These are phyloP conservation scores for Anthrax anthrax DNA, from an alignment of 2,888 invertebrate species.

Conservation along the genomic window DNA sequence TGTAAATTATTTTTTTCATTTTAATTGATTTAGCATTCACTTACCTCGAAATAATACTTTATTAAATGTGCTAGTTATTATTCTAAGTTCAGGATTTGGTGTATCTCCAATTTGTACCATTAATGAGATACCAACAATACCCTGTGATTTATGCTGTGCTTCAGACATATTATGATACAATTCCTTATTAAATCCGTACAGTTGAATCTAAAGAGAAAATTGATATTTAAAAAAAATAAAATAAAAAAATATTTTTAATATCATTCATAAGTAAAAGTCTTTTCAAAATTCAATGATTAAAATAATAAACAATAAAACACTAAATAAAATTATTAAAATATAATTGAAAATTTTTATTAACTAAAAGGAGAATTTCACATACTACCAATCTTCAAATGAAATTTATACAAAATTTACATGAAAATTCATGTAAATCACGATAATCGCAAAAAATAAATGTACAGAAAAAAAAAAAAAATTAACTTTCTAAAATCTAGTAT, in stretches of 20 bases:
- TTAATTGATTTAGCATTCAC: conserved; percentile 17
- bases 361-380: too few species aligned
- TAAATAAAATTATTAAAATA: neutral
- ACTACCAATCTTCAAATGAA: too few species aligned
- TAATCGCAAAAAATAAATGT: too few species aligned
- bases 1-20: too few species aligned
- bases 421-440: too few species aligned
- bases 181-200: conserved; percentile 94
- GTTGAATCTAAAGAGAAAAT: conserved; percentile 62
- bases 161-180: conserved; percentile 93
- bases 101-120: conserved; percentile 88
- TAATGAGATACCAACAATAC: conserved; percentile 84
- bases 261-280: conserved; percentile 5
- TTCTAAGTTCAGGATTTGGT: conserved; percentile 70
- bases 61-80: conserved; percentile 76
- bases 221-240: conserved; percentile 10
- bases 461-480: too few species aligned
- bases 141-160: conserved; percentile 92
- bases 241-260: neutral
- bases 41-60: conserved; percentile 76
- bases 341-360: too few species aligned
- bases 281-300: neutral
- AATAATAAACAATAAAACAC: neutral
- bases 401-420: too few species aligned
- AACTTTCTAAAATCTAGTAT: too few species aligned